Conservation (phyloP, 2,888 invertebrate species). For the Erannis defoliaria region DNA sequence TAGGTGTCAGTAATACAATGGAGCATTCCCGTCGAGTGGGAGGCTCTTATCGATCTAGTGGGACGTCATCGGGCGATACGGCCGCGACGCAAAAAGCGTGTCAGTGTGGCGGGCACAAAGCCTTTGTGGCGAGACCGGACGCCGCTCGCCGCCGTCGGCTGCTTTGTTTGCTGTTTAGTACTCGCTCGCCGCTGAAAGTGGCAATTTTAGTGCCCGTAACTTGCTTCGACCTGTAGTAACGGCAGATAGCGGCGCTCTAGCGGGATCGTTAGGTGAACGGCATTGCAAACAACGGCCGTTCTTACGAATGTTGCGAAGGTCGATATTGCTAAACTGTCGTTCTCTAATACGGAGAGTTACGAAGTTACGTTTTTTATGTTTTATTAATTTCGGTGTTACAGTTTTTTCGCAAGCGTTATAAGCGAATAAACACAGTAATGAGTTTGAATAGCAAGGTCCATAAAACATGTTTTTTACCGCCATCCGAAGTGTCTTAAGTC, state of each 20-base stretch:
- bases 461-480: slow-evolving; percentile 22
- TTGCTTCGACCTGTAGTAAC: slow-evolving; percentile 59
- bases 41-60: slow-evolving; percentile 85
- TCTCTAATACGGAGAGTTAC: slow-evolving; percentile 17
- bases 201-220: slow-evolving; percentile 74
- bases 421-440: slow-evolving; percentile 9
- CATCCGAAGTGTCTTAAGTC: slow-evolving; percentile 36
- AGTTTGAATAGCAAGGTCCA: slow-evolving; percentile 3
- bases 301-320: slow-evolving; percentile 8
- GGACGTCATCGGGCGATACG: slow-evolving; percentile 85
- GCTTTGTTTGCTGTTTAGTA: slow-evolving; percentile 83
- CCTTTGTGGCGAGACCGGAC: slow-evolving; percentile 82
- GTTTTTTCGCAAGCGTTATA: slow-evolving; percentile 7
- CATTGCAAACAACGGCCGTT: slow-evolving; percentile 19
- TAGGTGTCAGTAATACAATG: slow-evolving; percentile 83
- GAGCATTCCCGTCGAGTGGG: slow-evolving; percentile 82
- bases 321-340: slow-evolving; percentile 6
- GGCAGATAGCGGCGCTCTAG: slow-evolving; percentile 35
- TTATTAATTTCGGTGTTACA: slow-evolving; percentile 13
- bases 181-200: slow-evolving; percentile 75
- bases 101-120: slow-evolving; percentile 77
- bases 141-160: slow-evolving; percentile 77
- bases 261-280: slow-evolving; percentile 25
- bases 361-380: slow-evolving; percentile 4
- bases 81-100: slow-evolving; percentile 84